Conservation (phyloP, 2,888 invertebrate genomes). For the Alentia gelatinosa region DNA sequence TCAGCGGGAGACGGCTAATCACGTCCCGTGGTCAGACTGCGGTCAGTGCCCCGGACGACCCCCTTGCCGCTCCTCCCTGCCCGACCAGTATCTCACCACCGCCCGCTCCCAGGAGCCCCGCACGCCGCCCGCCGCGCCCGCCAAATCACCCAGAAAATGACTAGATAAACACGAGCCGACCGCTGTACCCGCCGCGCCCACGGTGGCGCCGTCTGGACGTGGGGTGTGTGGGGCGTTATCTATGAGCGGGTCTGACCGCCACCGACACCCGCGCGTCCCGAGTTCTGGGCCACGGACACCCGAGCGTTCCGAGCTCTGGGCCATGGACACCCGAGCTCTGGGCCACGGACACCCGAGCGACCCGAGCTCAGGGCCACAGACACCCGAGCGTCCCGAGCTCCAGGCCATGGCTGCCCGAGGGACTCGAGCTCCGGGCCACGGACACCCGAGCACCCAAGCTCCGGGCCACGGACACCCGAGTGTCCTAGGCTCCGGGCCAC, state of each 20-base stretch:
- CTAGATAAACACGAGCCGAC: constrained; percentile 28
- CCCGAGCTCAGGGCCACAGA: no score
- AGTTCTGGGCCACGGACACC: no score
- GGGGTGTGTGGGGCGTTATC: neutral
- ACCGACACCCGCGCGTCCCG: neutral
- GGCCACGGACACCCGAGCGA: no score
- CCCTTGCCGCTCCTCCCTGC: neutral
- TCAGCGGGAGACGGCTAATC: constrained; percentile 8
- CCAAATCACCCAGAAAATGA: constrained; percentile 47
- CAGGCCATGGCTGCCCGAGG: no score
- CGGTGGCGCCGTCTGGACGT: constrained; percentile 30
- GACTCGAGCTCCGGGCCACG: no score
- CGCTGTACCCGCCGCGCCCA: constrained; percentile 9
- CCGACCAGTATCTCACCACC: no score
- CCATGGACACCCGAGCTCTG: no score
- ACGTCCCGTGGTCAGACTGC: neutral
- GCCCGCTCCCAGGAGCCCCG: neutral
- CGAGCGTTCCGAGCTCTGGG: no score
- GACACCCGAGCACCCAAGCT: no score
- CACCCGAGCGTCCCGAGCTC: no score
- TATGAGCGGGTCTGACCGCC: neutral
- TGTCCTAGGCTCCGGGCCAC: no score
- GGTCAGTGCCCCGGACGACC: neutral
- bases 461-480: no score
- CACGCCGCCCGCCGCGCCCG: neutral